Conservation (phyloP, 23 tunicate genomes). For the Clavelina lepadiformis region DNA sequence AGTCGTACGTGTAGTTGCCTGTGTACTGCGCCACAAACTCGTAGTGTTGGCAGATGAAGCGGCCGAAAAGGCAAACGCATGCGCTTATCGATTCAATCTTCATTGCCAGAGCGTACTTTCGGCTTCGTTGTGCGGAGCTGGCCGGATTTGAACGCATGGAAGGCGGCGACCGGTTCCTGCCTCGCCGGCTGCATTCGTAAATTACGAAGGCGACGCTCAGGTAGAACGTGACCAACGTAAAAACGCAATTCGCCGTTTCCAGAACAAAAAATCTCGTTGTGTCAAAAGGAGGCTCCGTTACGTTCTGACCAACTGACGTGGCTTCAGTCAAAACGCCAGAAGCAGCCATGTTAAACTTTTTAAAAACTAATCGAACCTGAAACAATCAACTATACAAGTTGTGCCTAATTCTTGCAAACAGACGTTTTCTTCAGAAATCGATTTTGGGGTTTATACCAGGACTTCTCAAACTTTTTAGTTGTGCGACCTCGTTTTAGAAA, state of each 20-base stretch:
- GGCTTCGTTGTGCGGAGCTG: not conserved
- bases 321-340: too few relatives aligned
- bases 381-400: too few relatives aligned
- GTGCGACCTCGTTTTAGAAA: too few relatives aligned
- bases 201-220: constrained; percentile 7
- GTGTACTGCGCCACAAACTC: constrained; percentile 39
- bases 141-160: too few relatives aligned
- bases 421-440: too few relatives aligned
- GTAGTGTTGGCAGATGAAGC: constrained; percentile 33
- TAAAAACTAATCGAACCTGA: too few relatives aligned
- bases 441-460: too few relatives aligned
- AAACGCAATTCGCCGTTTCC: constrained; percentile 19
- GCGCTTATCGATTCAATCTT: constrained; percentile 13
- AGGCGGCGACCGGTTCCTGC: not conserved
- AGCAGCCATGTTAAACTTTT: too few relatives aligned
- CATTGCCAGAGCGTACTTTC: constrained; percentile 19
- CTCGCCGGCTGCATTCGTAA: constrained; percentile 17
- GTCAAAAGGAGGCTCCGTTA: too few relatives aligned
- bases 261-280: constrained; percentile 39
- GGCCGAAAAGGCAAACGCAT: constrained; percentile 11
- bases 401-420: too few relatives aligned
- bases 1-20: constrained; percentile 16
- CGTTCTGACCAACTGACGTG: too few relatives aligned
- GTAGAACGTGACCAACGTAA: constrained; percentile 14
- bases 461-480: too few relatives aligned